Conservation (phyloP, 2,113 vertebrate species). For the Corythornis vintsioides region DNA sequence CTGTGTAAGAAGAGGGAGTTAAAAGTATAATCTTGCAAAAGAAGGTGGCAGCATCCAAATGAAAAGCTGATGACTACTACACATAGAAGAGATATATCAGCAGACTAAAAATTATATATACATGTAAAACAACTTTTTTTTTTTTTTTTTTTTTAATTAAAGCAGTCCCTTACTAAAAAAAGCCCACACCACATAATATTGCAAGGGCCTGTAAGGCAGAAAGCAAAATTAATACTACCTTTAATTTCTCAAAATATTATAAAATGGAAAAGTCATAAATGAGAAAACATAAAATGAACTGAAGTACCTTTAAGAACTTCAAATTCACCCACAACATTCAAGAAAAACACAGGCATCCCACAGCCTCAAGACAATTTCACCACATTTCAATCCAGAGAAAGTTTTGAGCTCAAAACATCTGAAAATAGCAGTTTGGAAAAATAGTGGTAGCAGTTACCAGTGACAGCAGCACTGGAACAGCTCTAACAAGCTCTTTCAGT, state of each 20-base stretch:
- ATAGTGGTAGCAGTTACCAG: not conserved
- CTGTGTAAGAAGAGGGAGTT: not conserved
- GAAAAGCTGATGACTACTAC: not conserved
- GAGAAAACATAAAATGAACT: not conserved
- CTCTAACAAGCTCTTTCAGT: not conserved
- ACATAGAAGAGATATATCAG: not conserved
- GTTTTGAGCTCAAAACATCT: conserved; percentile 1
- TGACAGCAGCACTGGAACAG: not conserved
- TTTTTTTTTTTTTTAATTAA: not conserved
- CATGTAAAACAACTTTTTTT: not conserved
- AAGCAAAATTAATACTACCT: not conserved
- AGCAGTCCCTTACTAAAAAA: not conserved
- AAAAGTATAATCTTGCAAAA: not conserved
- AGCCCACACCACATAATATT: not conserved
- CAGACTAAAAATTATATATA: not conserved
- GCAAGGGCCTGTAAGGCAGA: not conserved
- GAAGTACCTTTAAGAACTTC: not conserved
- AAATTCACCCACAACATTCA: not conserved
- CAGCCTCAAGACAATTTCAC: not conserved
- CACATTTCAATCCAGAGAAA: not conserved
- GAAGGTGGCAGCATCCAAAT: not conserved
- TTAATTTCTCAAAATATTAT: not conserved
- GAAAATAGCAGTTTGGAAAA: conserved; percentile 6
- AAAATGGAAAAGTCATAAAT: not conserved
- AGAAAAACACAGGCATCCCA: not conserved